Base-by-base conservation (phyloP, 1,140 invertebrate species). In the Pantala flavescens region DNA sequence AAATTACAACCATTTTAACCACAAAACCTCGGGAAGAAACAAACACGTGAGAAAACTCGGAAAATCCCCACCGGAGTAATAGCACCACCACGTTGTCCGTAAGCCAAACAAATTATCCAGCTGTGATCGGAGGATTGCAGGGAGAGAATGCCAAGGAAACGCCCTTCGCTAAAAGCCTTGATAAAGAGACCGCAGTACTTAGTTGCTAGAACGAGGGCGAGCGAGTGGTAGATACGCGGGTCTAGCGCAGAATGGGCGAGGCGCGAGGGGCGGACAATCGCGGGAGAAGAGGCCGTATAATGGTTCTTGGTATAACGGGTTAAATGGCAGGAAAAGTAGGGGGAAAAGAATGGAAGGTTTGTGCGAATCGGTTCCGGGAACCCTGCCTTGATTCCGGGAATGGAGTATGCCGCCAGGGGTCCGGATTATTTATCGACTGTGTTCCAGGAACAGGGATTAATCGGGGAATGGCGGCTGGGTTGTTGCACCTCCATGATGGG, bases 381-480 rank as follows among this genome's bases (percentile, higher is more conserved):
- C 14, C 49, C 49, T 63, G 49, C 49, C 49, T 63, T 63, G 49
- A 63, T 63, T 63, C 49, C 49, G 16, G 16, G 49, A 63, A 63
- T 21, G 49, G 49, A 63, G 49, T 63, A 7, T 63, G 49, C 49
- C 49, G 49, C 49, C n/a, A 63, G 49, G 49, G 49, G 49, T 63
- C 49, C 49, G 49, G 49, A 63, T 63, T 63, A 63, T 63, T 63
- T 63, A 63, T 63, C 49, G 49, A 63, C 49, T 63, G 49, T 63
- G 49, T 63, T 63, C 49, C 49, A 7, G 49, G 49, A 63, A 63
- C 16, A 21, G n/a, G 49, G 49, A 63, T 63, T 63, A 63, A 63
- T 63, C 49, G 49, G 14, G 5, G 49, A 19, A 12, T 12, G 16
- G 49, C n/a, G 12, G 12, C 49, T 63, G 49, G 28, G 16, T 63